Percentiles rank a stretch among this genome's conserved stretches.
phyloP scores from a whole-genome alignment of 2,888 invertebrate species.

The Nephrocerus scutellatus region DNA sequence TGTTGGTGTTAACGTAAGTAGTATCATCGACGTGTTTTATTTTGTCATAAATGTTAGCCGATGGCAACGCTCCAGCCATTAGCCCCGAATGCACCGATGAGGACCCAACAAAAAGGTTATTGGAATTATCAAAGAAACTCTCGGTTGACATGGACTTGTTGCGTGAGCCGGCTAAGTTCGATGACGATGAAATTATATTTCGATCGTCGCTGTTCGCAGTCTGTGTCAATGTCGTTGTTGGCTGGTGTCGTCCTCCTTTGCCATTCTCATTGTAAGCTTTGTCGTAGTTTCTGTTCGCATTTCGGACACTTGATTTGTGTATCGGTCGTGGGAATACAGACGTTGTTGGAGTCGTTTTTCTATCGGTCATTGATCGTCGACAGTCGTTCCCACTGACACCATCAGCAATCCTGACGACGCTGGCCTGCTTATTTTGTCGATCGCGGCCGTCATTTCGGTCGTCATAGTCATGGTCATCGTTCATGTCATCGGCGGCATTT shows the following conservation, averaged over 20 bases:
- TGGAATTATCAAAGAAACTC: slow-evolving; percentile 45
- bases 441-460: too few species aligned
- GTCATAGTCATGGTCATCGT: slow-evolving; percentile 33
- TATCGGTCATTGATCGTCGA: slow-evolving; percentile 1
- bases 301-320: slow-evolving; percentile 8
- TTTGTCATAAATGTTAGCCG: slow-evolving; percentile 41
- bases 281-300: slow-evolving; percentile 5
- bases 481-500: slow-evolving; percentile 15
- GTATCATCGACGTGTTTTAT: slow-evolving; percentile 16
- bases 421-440: too few species aligned
- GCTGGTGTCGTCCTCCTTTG: neutral
- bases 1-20: slow-evolving; percentile 11
- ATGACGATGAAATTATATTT: slow-evolving; percentile 8
- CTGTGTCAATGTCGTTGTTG: neutral
- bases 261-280: neutral
- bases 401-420: neutral
- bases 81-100: slow-evolving; percentile 41
- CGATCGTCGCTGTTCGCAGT: slow-evolving; percentile 16
- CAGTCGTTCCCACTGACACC: neutral
- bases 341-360: neutral
- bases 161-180: slow-evolving; percentile 26
- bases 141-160: slow-evolving; percentile 44
- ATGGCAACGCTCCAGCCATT: slow-evolving; percentile 36
- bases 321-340: slow-evolving; percentile 19
- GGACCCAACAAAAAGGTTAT: too few species aligned